phyloP scores from a whole-genome alignment of 2,888 invertebrate species.

The Melanophora roralis region DNA sequence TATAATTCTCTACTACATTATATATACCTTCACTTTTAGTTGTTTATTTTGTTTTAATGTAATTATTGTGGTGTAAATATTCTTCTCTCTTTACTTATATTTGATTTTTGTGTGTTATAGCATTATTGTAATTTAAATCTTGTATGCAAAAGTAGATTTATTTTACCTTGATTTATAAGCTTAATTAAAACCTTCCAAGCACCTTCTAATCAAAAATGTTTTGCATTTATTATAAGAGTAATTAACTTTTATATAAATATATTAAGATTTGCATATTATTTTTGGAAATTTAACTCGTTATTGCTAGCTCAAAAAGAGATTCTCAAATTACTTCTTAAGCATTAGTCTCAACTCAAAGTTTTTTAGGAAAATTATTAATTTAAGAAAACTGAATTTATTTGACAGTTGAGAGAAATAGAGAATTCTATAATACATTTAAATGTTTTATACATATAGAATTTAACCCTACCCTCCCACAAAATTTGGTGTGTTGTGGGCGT shows the following conservation, averaged over 20 bases:
- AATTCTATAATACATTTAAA: too few relatives aligned
- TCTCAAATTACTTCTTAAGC: too few relatives aligned
- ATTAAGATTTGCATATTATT: neutral
- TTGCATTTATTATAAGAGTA: neutral
- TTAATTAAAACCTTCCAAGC: neutral
- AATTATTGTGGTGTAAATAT: neutral
- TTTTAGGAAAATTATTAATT: too few relatives aligned
- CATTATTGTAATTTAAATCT: neutral
- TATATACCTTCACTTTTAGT: neutral
- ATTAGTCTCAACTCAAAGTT: neutral
- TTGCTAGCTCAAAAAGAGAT: too few relatives aligned
- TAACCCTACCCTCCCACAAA: too few relatives aligned
- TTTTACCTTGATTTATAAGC: too few relatives aligned
- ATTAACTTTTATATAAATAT: neutral
- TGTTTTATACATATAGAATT: too few relatives aligned
- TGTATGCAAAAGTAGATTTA: neutral
- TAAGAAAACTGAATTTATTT: too few relatives aligned
- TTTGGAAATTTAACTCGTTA: neutral
- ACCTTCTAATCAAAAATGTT: slow-evolving; percentile 31
- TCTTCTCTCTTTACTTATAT: neutral
- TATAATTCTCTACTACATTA: neutral
- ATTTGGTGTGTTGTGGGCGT: too few relatives aligned
- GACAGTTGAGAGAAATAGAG: too few relatives aligned
- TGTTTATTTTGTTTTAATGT: neutral
- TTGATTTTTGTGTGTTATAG: too few relatives aligned